Evolutionary conservation across 2,797 vertebrate species (phyloP).

Genomic region (Liasis olivaceus): DNA sequence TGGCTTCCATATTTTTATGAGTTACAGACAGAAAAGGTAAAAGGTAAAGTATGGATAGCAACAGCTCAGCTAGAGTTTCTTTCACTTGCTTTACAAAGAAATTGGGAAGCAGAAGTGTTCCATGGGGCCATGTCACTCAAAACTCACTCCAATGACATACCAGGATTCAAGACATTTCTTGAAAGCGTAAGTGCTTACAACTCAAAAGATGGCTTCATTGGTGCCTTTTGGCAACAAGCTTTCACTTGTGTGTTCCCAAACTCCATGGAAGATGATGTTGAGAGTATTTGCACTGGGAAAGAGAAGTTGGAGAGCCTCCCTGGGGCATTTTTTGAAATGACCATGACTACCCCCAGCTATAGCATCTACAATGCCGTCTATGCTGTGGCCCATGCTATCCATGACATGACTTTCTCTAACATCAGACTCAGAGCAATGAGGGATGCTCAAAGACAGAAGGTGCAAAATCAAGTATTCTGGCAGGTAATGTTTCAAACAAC

Average conservation of each 20-base stretch:
- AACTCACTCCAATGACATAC: neutral
- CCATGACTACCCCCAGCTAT: slow-evolving; percentile 7
- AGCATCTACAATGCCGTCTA: slow-evolving; percentile 17
- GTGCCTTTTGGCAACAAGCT: slow-evolving; percentile 7
- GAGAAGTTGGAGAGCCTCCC: slow-evolving; percentile 5
- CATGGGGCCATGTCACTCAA: neutral
- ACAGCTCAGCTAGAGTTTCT: neutral
- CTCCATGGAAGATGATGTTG: neutral
- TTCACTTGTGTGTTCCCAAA: neutral
- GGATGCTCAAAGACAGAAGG: neutral
- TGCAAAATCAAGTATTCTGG: neutral
- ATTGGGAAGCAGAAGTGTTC: neutral
- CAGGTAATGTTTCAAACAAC: neutral
- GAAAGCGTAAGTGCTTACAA: neutral
- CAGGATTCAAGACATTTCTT: neutral
- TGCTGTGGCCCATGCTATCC: neutral
- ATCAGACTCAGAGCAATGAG: too few species aligned
- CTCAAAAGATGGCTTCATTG: neutral
- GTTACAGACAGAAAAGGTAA: neutral
- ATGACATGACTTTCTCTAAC: neutral
- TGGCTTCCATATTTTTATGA: slow-evolving; percentile 10
- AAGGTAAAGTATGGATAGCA: slow-evolving; percentile 7
- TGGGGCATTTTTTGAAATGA: slow-evolving; percentile 1
- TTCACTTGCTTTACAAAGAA: neutral
- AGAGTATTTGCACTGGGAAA: neutral